These are phyloP conservation scores for Drosophila suzukii DNA, from an alignment of 1,140 invertebrate genomes.

Conservation along the genomic window DNA sequence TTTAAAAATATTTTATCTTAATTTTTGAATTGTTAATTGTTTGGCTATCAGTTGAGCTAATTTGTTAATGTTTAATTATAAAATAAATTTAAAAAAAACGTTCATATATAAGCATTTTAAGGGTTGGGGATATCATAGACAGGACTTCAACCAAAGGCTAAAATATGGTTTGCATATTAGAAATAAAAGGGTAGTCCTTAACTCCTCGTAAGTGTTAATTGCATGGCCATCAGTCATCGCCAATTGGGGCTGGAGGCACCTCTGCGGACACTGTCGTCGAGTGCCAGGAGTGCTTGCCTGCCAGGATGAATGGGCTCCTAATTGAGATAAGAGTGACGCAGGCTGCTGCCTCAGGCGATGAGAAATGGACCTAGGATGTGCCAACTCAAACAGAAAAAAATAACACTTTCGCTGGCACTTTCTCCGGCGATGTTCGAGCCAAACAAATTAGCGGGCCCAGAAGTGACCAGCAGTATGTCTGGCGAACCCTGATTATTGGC, in stretches of 20 bases:
- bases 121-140: too few relatives aligned
- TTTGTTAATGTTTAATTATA: too few relatives aligned
- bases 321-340: constrained; percentile 73
- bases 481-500: constrained; percentile 46
- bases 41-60: too few relatives aligned
- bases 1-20: too few relatives aligned
- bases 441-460: constrained; percentile 48
- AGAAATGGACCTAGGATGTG: constrained; percentile 54
- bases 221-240: constrained; percentile 13
- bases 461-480: constrained; percentile 4
- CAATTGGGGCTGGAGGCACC: not conserved
- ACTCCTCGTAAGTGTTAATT: constrained; percentile 17
- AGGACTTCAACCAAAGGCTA: too few relatives aligned
- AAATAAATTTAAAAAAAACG: too few relatives aligned
- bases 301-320: constrained; percentile 66
- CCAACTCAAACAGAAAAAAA: constrained; percentile 35
- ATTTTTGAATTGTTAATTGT: too few relatives aligned
- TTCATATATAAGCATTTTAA: too few relatives aligned
- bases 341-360: constrained; percentile 47
- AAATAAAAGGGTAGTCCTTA: not conserved
- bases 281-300: constrained; percentile 54
- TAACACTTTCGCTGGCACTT: constrained; percentile 36
- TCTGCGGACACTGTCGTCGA: constrained; percentile 39
- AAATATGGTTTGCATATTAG: not conserved
- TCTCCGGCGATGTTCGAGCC: constrained; percentile 17